Evolutionary conservation across 2,797 vertebrate species (phyloP), one percentile per base, ranked within the genome.

Genomic region (Lacerta bilineata): DNA sequence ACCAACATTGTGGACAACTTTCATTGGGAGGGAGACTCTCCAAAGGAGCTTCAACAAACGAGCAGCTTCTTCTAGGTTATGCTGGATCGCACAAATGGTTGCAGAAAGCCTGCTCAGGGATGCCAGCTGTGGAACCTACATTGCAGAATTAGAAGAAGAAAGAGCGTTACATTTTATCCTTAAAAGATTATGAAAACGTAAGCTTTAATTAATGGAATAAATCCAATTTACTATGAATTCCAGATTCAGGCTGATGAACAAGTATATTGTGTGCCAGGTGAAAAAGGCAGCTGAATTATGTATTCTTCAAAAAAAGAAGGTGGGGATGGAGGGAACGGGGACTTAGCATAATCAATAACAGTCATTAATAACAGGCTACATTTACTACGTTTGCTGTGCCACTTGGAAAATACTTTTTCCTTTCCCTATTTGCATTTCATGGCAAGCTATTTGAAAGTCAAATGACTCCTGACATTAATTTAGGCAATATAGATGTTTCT

Each of bases 41-140:
- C 99, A 99, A 90, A 98, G 93, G 43, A 98, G 97, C 41, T 98
- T 98, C 94, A 99, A 95, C 43, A 98, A 96, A 29, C 97, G 97
- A 0, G 96, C 95, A 0, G 98, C 98, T 94, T 99, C 98, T 1
- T 98, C 98, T 1, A 99, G 93, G 86, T 98, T 97, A 86, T 98
- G 98, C 94, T 97, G 98, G 84, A 98, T 96, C 8, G 95, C 97
- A 94, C 94, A 96, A 75, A 97, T 86, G 41, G 92, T 94, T 6
- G 94, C 43, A 1, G 96, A 96, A 66, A 98, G 94, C 77, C 90
- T 92, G 90, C 93, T 96, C 93, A 96, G 94, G 1, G 96, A 95
- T 3, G 94, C 94, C 80, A 95, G 95, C 1, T 96, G 96, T 1
- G 91, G 82, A 82, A 90, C 92, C 98, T 98, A 78, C 0, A 17